phyloP scores from a whole-genome alignment of 2,888 invertebrate genomes.

The Sympetrum striolatum region DNA sequence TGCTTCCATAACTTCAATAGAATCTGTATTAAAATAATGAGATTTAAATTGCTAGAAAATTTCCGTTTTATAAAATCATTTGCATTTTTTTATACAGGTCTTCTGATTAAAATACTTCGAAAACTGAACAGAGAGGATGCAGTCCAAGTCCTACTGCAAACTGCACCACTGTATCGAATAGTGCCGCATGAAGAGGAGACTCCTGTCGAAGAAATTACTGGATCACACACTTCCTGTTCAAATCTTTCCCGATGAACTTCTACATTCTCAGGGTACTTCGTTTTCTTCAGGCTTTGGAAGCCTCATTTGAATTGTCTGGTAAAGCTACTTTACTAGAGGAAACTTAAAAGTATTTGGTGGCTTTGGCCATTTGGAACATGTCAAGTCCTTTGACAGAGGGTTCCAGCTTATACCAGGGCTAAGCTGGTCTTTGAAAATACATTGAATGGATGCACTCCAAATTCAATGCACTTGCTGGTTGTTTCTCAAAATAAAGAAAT shows the following conservation, averaged over 20 bases:
- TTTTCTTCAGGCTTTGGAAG: not conserved
- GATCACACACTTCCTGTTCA: constrained; percentile 46
- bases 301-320: not conserved
- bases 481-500: not conserved
- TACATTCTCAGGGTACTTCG: constrained; percentile 9
- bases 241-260: constrained; percentile 47
- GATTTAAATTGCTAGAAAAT: no score
- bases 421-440: not conserved
- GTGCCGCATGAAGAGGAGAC: constrained; percentile 49
- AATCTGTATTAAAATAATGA: no score
- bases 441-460: not conserved
- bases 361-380: not conserved
- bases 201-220: constrained; percentile 28
- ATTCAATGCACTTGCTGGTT: not conserved
- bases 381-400: not conserved
- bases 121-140: constrained; percentile 69
- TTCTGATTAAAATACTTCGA: constrained; percentile 64
- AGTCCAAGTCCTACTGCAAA: constrained; percentile 65
- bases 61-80: not conserved
- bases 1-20: no score
- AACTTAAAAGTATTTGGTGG: constrained; percentile 3
- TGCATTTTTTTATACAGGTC: constrained; percentile 55
- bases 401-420: not conserved
- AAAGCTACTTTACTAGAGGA: not conserved
- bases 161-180: constrained; percentile 61